Conservation (phyloP, 2,888 invertebrate genomes). For the Caenorhabditis japonica region DNA sequence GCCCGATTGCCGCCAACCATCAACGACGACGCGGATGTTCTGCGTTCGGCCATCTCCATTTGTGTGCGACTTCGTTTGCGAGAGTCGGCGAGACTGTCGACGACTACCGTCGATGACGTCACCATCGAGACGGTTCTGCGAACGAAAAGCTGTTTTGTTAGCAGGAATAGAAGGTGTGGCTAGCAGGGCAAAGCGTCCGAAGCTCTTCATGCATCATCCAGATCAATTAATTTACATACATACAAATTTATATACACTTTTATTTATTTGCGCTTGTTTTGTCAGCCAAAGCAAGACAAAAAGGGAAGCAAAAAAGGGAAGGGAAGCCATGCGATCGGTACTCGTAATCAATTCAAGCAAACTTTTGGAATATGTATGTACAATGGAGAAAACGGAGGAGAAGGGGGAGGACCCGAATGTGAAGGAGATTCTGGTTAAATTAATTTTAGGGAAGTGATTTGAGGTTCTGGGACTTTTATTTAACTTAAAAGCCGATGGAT, state of each 20-base stretch:
- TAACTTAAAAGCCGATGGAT: too few relatives aligned
- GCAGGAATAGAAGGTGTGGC: background rate
- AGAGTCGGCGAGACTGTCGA: constrained; percentile 35
- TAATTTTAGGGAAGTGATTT: too few relatives aligned
- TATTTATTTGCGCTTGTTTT: too few relatives aligned
- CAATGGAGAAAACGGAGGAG: background rate
- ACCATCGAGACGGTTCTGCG: constrained; percentile 54
- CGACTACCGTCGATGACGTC: constrained; percentile 46
- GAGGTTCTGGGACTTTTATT: too few relatives aligned
- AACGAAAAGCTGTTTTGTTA: constrained; percentile 8
- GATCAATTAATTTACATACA: too few relatives aligned
- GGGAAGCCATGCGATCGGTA: background rate
- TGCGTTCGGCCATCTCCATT: constrained; percentile 35
- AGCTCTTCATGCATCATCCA: background rate
- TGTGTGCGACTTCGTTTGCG: constrained; percentile 28
- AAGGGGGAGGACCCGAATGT: background rate
- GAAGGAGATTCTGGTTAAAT: too few relatives aligned
- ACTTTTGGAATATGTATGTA: too few relatives aligned
- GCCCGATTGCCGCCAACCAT: constrained; percentile 34
- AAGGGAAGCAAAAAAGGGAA: background rate
- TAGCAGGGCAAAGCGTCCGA: background rate
- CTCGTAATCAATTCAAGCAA: background rate
- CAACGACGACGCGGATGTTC: constrained; percentile 31
- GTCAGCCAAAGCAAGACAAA: too few relatives aligned
- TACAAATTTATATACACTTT: too few relatives aligned